Percentiles rank a stretch among this genome's conserved stretches.
These are phyloP conservation scores for Sminthurinus aureus DNA, from an alignment of 2,888 invertebrate genomes.

Conservation along the genomic window DNA sequence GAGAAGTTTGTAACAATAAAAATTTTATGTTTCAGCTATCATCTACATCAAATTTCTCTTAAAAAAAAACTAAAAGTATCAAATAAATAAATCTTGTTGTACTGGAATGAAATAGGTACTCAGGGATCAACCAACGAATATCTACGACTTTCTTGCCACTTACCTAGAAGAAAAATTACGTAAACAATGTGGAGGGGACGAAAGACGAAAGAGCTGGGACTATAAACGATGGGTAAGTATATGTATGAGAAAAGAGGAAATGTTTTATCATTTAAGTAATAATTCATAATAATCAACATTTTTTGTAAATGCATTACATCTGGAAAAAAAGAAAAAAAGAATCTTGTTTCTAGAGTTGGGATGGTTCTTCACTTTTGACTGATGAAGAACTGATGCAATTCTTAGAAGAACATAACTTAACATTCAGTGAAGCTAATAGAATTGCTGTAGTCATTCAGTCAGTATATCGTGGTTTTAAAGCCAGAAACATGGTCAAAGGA, in stretches of 20 bases:
- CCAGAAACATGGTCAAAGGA: slow-evolving; percentile 40
- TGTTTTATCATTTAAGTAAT: too few species aligned
- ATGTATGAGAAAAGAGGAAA: too few species aligned
- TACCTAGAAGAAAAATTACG: slow-evolving; percentile 50
- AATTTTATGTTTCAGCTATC: not conserved
- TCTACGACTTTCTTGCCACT: slow-evolving; percentile 52
- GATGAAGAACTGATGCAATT: slow-evolving; percentile 48
- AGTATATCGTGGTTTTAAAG: slow-evolving; percentile 48
- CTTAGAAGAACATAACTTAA: slow-evolving; percentile 43
- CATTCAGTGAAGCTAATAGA: slow-evolving; percentile 42
- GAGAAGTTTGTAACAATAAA: slow-evolving; percentile 46
- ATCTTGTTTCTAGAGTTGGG: slow-evolving; percentile 39
- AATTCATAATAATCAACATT: too few species aligned
- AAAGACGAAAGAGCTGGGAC: slow-evolving; percentile 44
- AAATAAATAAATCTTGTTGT: not conserved
- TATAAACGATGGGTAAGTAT: slow-evolving; percentile 39
- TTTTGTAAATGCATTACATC: too few species aligned
- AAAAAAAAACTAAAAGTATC: not conserved
- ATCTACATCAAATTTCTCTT: not conserved
- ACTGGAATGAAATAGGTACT: slow-evolving; percentile 46
- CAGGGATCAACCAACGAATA: slow-evolving; percentile 51
- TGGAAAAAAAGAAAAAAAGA: not conserved
- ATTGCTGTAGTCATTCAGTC: slow-evolving; percentile 42
- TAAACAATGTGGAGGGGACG: slow-evolving; percentile 30
- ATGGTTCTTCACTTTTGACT: slow-evolving; percentile 45